These are phyloP conservation scores for Aphelenchoides besseyi DNA, from an alignment of 1,140 invertebrate species.

Conservation along the genomic window DNA sequence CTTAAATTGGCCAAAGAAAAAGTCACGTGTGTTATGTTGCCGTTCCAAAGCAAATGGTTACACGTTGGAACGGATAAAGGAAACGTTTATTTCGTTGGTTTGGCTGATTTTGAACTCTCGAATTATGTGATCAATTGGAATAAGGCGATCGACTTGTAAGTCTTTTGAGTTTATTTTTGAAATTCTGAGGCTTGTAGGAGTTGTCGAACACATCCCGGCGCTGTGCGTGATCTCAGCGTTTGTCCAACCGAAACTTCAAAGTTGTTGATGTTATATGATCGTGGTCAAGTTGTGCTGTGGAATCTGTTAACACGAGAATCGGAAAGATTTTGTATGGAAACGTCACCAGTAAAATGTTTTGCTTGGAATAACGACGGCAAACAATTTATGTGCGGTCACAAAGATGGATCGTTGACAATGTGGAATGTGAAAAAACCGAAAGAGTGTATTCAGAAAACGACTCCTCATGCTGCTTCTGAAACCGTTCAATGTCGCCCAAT, in stretches of 20 bases:
- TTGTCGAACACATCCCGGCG: constrained; percentile 66
- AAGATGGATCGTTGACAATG: constrained; percentile 71
- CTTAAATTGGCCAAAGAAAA: constrained; percentile 67
- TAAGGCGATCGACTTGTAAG: constrained; percentile 98
- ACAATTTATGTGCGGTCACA: constrained; percentile 92
- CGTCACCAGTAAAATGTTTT: constrained; percentile 71
- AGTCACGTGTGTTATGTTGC: constrained; percentile 85
- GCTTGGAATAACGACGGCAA: constrained; percentile 96
- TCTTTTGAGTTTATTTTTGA: constrained; percentile 22
- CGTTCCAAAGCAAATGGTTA: constrained; percentile 95
- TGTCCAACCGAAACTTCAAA: constrained; percentile 66
- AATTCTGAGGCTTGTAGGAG: constrained; percentile 60
- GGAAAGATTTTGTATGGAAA: constrained; percentile 66
- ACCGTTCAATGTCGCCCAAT: constrained; percentile 47
- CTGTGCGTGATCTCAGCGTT: constrained; percentile 66
- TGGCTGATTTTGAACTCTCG: constrained; percentile 89
- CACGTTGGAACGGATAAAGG: constrained; percentile 95
- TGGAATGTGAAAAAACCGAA: constrained; percentile 56
- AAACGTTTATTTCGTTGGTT: constrained; percentile 94
- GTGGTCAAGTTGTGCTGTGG: constrained; percentile 89
- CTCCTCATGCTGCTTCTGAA: constrained; percentile 48
- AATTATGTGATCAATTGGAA: constrained; percentile 99
- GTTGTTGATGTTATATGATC: constrained; percentile 90
- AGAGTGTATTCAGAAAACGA: constrained; percentile 45
- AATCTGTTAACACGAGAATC: constrained; percentile 79